phyloP scores from a whole-genome alignment of 2,888 invertebrate species.

The Latrodectus hesperus region DNA sequence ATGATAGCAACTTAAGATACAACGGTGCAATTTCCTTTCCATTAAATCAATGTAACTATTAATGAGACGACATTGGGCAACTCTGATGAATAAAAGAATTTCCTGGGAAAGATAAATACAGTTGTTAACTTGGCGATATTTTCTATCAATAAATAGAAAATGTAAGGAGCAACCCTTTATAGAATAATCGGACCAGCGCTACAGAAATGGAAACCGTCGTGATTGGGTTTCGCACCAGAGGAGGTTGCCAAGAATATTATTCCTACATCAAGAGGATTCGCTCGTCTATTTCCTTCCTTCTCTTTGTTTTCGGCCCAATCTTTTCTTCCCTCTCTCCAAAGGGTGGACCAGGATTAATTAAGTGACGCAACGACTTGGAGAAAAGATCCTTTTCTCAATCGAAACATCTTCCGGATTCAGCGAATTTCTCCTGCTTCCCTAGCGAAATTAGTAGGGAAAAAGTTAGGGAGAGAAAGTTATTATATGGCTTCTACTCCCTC shows the following conservation, averaged over 20 bases:
- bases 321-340: neutral
- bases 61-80: too few species aligned
- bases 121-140: too few species aligned
- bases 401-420: constrained; percentile 8
- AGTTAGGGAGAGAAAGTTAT: neutral
- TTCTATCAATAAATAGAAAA: too few species aligned
- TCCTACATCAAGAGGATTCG: constrained; percentile 28
- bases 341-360: constrained; percentile 50
- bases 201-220: constrained; percentile 41
- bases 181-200: neutral
- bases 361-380: constrained; percentile 20
- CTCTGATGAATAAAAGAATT: too few species aligned
- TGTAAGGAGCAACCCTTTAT: constrained; percentile 2
- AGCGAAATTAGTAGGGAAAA: constrained; percentile 6
- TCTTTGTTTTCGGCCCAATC: constrained; percentile 12
- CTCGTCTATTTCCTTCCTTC: constrained; percentile 8
- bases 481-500: too few species aligned
- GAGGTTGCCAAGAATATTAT: constrained; percentile 48
- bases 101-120: too few species aligned
- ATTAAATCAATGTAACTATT: too few species aligned
- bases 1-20: too few species aligned
- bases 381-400: constrained; percentile 28
- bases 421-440: neutral
- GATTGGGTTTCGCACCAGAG: constrained; percentile 51
- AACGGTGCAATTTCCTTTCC: too few species aligned